These are phyloP conservation scores for Rhinopomastus cyanomelas DNA, from an alignment of 2,113 vertebrate genomes.

Conservation along the genomic window DNA sequence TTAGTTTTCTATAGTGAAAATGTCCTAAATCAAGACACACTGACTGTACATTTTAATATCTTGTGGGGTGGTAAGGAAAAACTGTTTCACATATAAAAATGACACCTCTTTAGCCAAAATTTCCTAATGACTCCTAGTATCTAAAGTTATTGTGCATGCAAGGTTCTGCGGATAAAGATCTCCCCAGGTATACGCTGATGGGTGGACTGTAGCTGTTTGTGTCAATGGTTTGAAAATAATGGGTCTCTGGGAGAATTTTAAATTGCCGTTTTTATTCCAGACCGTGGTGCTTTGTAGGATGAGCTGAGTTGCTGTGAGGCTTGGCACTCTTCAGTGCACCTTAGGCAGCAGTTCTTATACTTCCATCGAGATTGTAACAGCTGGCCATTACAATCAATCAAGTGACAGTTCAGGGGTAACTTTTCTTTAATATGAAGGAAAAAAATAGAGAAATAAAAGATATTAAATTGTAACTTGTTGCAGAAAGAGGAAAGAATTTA, in stretches of 20 bases:
- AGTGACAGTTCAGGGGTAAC: constrained; percentile 69
- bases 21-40: neutral
- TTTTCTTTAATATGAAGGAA: constrained; percentile 71
- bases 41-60: neutral
- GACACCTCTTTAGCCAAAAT: constrained; percentile 62
- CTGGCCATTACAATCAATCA: constrained; percentile 77
- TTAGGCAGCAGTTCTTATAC: constrained; percentile 72
- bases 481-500: constrained; percentile 17
- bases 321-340: constrained; percentile 74
- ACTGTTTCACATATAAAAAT: neutral
- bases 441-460: constrained; percentile 45
- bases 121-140: constrained; percentile 58
- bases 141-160: constrained; percentile 63
- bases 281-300: constrained; percentile 69
- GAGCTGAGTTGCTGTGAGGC: constrained; percentile 73
- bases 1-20: constrained; percentile 20
- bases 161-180: constrained; percentile 61
- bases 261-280: constrained; percentile 76
- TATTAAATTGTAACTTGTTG: constrained; percentile 58
- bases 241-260: constrained; percentile 77
- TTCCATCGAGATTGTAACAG: constrained; percentile 75
- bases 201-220: constrained; percentile 68
- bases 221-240: constrained; percentile 81
- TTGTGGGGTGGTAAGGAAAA: neutral
- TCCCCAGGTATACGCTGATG: constrained; percentile 68